These are phyloP conservation scores for Planococcus citri DNA, from an alignment of 1,140 invertebrate species.

Conservation along the genomic window DNA sequence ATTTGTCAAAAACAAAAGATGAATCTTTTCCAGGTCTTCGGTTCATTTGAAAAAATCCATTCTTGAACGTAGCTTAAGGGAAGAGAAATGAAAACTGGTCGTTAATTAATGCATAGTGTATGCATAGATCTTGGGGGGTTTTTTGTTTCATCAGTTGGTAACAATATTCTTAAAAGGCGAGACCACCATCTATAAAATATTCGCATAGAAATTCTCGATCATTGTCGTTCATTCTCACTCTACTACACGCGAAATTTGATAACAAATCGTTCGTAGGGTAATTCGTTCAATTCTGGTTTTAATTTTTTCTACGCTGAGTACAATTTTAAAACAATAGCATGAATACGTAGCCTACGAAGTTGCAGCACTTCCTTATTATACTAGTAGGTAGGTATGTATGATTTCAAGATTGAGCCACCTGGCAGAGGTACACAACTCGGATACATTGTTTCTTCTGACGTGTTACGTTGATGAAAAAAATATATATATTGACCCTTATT, in stretches of 20 bases:
- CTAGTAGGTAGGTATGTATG: too few relatives aligned
- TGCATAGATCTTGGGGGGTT: too few relatives aligned
- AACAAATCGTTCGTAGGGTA: neutral
- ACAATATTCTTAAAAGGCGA: neutral
- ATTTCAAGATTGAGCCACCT: neutral
- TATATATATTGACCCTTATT: neutral
- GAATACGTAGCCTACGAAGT: neutral
- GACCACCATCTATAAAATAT: neutral
- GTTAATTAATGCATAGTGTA: neutral
- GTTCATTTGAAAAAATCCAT: neutral
- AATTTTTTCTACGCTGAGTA: neutral
- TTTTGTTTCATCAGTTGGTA: neutral
- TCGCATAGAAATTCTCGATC: neutral
- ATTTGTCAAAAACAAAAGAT: neutral
- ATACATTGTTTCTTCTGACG: neutral
- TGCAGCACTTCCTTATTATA: neutral
- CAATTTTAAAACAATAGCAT: neutral
- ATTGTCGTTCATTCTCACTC: neutral
- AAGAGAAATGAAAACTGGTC: neutral
- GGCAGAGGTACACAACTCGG: neutral
- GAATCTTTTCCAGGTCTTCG: neutral
- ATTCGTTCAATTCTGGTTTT: neutral
- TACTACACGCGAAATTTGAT: neutral
- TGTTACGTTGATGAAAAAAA: neutral
- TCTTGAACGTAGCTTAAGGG: neutral